These are phyloP conservation scores for Calameuta pallipes DNA, from an alignment of 2,888 invertebrate species.

Conservation along the genomic window DNA sequence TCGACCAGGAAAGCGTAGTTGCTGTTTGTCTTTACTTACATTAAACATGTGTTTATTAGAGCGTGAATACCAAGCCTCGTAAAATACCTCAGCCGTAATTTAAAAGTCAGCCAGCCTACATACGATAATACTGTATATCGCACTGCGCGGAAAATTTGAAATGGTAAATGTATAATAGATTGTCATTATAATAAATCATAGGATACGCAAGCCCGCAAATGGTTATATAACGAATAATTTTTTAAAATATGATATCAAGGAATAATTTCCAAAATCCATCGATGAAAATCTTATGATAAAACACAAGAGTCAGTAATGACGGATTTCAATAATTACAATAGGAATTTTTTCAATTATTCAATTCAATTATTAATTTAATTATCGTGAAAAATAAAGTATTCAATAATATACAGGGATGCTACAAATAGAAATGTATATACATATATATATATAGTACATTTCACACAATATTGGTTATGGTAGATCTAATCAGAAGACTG, in stretches of 20 bases:
- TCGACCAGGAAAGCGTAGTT: neutral
- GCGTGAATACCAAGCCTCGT: slow-evolving; percentile 31
- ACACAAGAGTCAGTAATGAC: neutral
- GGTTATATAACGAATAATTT: neutral
- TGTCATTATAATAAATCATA: neutral
- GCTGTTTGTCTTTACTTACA: slow-evolving; percentile 19
- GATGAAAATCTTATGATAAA: too few relatives aligned
- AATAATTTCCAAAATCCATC: neutral
- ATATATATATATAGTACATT: neutral
- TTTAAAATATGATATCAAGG: neutral
- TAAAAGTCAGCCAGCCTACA: slow-evolving; percentile 1
- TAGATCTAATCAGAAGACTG: neutral
- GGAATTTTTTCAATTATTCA: neutral
- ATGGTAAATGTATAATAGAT: neutral
- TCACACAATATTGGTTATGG: neutral
- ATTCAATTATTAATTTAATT: too few relatives aligned
- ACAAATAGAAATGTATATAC: neutral
- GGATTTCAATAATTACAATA: neutral
- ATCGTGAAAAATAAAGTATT: too few relatives aligned
- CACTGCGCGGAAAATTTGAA: neutral
- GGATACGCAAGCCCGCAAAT: neutral
- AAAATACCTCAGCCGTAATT: slow-evolving; percentile 32
- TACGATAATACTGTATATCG: neutral
- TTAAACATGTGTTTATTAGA: slow-evolving; percentile 31
- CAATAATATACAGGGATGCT: neutral